Base-by-base conservation (phyloP, 1,140 invertebrate genomes). In the Aphaenogaster rudis region DNA sequence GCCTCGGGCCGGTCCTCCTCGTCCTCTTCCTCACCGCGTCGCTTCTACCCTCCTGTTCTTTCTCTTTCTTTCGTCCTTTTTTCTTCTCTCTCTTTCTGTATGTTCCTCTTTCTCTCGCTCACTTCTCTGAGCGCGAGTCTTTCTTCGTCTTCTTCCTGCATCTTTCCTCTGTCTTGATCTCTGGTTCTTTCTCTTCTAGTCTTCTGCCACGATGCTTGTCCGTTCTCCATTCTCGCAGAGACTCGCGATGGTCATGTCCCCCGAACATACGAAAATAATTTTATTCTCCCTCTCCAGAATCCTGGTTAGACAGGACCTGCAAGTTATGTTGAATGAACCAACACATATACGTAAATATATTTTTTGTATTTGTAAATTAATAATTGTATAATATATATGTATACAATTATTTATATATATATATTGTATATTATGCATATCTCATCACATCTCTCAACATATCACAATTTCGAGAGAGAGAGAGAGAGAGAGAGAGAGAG, bases 1-100 rank as follows among this genome's bases (percentile, higher is more conserved):
- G 93, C 93, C 93, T 93, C 93, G 84, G 90, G 90, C 91, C 92
- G 93, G 93, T 94, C 92, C 93, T 93, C 88, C 79, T 88, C 88
- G 88, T 91, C 88, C 74, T 88, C 90, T 86, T 84, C 86, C 52
- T 89, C 88, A 89, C 81, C 88, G 76, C 87, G 28, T 9, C 66
- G 11, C 86, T 88, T 88, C 85, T 78, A 88, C 80, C 71, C 59
- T 66, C 64, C 61, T n/a, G 21, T 59, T 85, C 66, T 87, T 78
- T 63, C 63, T 88, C 81, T 67, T 36, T 84, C 76, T 69, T 61
- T 54, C 11, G 9, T 52, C 11, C 39, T 64, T 84, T 88, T n/a
- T 79, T 61, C 21, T 9, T 86, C 79, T 42, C 66, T 45, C 39
- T 86, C 59, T 80, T 76, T 74, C 17, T 33, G 6, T 64, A 50